These are phyloP conservation scores for Drosophila tanythrix DNA, from an alignment of 2,888 invertebrate species.

Conservation along the genomic window DNA sequence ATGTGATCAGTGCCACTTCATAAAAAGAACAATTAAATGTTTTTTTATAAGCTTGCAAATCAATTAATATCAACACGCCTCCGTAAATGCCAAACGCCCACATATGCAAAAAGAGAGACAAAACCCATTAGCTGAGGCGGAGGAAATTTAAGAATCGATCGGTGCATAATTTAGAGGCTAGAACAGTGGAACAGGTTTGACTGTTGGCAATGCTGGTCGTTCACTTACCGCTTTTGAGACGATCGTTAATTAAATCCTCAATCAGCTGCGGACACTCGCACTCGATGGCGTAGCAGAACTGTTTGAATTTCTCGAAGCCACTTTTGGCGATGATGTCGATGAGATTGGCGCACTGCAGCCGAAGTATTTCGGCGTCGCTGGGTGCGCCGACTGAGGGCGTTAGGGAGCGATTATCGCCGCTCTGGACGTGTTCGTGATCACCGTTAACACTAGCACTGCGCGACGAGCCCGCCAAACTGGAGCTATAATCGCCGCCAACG, in stretches of 20 bases:
- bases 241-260: slow-evolving; percentile 88
- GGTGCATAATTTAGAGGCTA: slow-evolving; percentile 71
- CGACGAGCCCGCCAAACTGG: slow-evolving; percentile 71
- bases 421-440: slow-evolving; percentile 80
- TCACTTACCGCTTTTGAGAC: slow-evolving; percentile 85
- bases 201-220: slow-evolving; percentile 25
- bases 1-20: slow-evolving; percentile 42
- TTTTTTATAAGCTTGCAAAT: slow-evolving; percentile 30
- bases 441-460: slow-evolving; percentile 82
- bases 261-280: slow-evolving; percentile 88
- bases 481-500: slow-evolving; percentile 59
- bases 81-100: slow-evolving; percentile 41
- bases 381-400: slow-evolving; percentile 77
- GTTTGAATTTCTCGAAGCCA: slow-evolving; percentile 87
- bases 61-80: slow-evolving; percentile 43
- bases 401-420: slow-evolving; percentile 82
- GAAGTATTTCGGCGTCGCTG: slow-evolving; percentile 82
- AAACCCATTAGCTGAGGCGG: slow-evolving; percentile 62
- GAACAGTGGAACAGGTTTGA: slow-evolving; percentile 63
- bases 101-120: slow-evolving; percentile 33
- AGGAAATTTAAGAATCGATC: slow-evolving; percentile 64
- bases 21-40: slow-evolving; percentile 18
- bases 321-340: slow-evolving; percentile 88
- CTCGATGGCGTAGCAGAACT: slow-evolving; percentile 87
- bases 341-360: slow-evolving; percentile 87